Evolutionary conservation across 2,113 vertebrate genomes (phyloP).

Genomic region (Lutjanus erythropterus): DNA sequence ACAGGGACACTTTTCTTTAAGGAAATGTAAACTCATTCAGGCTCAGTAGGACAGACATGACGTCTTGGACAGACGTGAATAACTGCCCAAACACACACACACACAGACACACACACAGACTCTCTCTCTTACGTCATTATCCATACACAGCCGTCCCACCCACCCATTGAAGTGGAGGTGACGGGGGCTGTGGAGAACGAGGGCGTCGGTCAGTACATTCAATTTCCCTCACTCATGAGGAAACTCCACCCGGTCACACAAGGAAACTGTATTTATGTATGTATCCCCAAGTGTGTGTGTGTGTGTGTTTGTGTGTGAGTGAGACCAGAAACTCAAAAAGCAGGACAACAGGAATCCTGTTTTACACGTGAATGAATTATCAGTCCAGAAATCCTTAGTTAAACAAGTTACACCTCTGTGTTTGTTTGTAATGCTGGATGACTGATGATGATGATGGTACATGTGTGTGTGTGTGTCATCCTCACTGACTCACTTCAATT

Average conservation of each 20-base stretch:
- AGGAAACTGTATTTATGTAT: conserved; percentile 36
- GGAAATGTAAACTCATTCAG: conserved; percentile 31
- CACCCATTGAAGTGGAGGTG: conserved; percentile 21
- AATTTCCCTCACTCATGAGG: conserved; percentile 46
- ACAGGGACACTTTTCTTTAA: not conserved
- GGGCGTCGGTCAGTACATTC: conserved; percentile 43
- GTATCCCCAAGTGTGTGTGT: not conserved
- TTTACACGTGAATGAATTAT: conserved; percentile 1
- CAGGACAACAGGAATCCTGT: conserved; percentile 1
- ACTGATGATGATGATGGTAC: too few species aligned
- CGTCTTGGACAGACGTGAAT: not conserved
- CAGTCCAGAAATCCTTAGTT: not conserved
- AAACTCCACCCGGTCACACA: conserved; percentile 70
- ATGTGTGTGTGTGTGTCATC: not conserved
- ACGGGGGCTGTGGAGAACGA: not conserved
- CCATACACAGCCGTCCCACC: conserved; percentile 22
- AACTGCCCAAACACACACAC: not conserved
- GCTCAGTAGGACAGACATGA: conserved; percentile 30
- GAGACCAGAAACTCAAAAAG: not conserved
- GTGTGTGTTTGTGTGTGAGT: conserved; percentile 10
- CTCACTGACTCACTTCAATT: conserved; percentile 13
- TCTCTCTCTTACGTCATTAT: not conserved
- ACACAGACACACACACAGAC: not conserved
- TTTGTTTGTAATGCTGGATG: not conserved
- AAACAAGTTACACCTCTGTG: not conserved